A percentile compares a stretch with the other conserved stretches of the same genome.
phyloP scores from a whole-genome alignment of 2,113 vertebrate species.

The Nymphicus hollandicus region DNA sequence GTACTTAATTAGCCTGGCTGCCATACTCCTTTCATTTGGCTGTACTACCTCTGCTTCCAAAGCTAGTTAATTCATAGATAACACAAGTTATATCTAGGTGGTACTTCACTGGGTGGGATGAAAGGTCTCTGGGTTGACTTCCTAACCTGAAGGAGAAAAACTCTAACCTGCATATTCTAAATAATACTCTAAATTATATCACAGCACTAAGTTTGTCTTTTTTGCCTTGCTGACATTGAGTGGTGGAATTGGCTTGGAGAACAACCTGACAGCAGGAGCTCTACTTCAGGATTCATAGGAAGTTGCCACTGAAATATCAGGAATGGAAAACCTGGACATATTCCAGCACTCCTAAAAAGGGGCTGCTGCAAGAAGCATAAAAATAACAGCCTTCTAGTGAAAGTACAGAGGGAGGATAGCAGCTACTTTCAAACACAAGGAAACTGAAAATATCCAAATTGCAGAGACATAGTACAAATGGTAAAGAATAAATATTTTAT shows the following conservation, averaged over 20 bases:
- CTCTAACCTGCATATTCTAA: not conserved
- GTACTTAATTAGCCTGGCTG: not conserved
- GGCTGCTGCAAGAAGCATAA: not conserved
- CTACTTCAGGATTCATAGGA: not conserved
- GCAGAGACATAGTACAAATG: not conserved
- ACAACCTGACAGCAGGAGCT: not conserved
- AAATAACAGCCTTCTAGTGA: not conserved
- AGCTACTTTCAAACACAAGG: not conserved
- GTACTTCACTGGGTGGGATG: not conserved
- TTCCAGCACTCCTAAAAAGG: not conserved
- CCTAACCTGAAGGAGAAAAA: not conserved
- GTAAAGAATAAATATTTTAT: not conserved
- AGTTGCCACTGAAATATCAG: not conserved
- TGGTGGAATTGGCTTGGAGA: not conserved
- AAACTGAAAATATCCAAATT: not conserved
- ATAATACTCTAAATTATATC: not conserved
- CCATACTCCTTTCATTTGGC: not conserved
- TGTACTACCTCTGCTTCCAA: not conserved
- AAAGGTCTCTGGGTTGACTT: not conserved
- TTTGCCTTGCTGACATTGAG: accelerated
- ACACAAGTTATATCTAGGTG: not conserved
- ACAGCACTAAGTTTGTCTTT: not conserved
- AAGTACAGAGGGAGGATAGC: not conserved
- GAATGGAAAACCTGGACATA: not conserved
- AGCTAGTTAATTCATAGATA: not conserved